Conservation (phyloP, 2,113 vertebrate species). For the Corvus hawaiiensis region DNA sequence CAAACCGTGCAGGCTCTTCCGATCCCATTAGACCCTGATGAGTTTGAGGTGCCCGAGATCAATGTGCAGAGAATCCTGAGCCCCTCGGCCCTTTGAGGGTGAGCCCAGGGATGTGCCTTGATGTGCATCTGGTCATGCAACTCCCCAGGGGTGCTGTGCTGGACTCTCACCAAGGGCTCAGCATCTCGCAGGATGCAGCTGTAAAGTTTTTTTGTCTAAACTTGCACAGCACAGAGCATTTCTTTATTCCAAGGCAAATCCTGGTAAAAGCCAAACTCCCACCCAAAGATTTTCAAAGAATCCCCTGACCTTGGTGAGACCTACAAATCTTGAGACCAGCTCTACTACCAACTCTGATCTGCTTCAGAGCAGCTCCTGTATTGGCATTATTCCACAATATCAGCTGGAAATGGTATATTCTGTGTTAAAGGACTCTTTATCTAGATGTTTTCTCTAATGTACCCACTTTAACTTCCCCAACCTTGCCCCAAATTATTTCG, state of each 20-base stretch:
- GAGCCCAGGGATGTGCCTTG: background rate
- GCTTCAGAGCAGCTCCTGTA: background rate
- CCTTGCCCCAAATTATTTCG: background rate
- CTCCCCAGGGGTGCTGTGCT: background rate
- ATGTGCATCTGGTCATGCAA: accelerated
- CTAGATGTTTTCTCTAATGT: background rate
- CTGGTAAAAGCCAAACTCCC: background rate
- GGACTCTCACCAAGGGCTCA: background rate
- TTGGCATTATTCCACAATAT: background rate
- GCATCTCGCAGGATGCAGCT: background rate
- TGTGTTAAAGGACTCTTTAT: background rate
- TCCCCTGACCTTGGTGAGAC: background rate
- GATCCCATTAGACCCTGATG: background rate
- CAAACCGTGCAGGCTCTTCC: background rate
- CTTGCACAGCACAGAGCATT: background rate
- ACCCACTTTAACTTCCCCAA: background rate
- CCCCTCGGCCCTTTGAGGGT: background rate
- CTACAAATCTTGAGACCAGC: background rate
- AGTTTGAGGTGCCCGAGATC: background rate
- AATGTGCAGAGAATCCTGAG: background rate
- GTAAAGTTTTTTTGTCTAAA: background rate
- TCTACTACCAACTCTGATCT: background rate
- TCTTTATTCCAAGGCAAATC: background rate
- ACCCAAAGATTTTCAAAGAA: background rate
- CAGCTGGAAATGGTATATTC: background rate